These are phyloP conservation scores for Oriolus oriolus DNA, from an alignment of 2,113 vertebrate genomes.

Conservation along the genomic window DNA sequence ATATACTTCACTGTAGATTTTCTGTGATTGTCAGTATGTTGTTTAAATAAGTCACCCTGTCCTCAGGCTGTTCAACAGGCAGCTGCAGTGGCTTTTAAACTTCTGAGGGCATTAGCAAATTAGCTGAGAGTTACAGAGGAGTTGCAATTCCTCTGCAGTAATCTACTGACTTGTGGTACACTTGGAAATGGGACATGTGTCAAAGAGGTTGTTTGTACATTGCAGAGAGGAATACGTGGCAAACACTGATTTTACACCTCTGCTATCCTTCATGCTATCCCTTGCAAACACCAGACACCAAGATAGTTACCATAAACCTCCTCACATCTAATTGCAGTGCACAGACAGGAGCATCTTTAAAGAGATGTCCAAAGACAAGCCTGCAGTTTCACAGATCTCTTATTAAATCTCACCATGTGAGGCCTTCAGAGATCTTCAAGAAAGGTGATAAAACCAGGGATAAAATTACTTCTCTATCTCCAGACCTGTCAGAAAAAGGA, in stretches of 20 bases:
- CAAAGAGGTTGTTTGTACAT: background rate
- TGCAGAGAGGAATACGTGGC: background rate
- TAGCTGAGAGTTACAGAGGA: background rate
- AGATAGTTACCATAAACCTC: background rate
- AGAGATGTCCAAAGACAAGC: background rate
- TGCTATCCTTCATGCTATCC: background rate
- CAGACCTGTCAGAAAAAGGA: background rate
- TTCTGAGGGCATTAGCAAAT: constrained; percentile 3
- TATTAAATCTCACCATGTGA: constrained; percentile 30
- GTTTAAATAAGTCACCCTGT: constrained; percentile 2
- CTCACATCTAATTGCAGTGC: constrained; percentile 1
- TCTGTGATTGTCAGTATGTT: background rate
- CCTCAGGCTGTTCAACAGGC: background rate
- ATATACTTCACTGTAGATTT: background rate
- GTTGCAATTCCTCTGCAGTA: background rate
- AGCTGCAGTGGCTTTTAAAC: background rate
- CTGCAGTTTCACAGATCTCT: constrained; percentile 23
- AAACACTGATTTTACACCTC: background rate
- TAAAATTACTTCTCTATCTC: background rate
- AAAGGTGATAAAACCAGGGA: background rate
- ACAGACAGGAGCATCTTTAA: background rate
- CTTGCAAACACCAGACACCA: background rate
- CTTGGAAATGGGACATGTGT: background rate
- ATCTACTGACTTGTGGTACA: background rate
- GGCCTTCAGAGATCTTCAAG: constrained; percentile 11